A percentile compares a stretch with the other conserved stretches of the same genome.
Conservation (phyloP, 1,140 invertebrate species). For the Carposina sasakii region DNA sequence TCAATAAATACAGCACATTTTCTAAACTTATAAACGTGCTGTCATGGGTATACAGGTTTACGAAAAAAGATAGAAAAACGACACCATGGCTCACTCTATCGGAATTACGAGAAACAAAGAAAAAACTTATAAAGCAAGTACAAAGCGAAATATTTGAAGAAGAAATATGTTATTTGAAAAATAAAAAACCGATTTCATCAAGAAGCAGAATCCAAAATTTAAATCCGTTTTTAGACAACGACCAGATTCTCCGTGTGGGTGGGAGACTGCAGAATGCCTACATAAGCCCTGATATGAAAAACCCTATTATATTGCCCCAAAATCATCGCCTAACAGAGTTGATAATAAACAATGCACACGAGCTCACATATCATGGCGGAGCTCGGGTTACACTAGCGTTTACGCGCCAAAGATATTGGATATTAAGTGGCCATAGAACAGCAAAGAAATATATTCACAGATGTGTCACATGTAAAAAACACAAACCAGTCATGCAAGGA, state of each 20-base stretch:
- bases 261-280: not conserved
- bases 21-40: not conserved
- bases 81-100: not conserved
- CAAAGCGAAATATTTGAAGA: not conserved
- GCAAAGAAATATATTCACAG: not conserved
- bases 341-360: not conserved
- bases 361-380: not conserved
- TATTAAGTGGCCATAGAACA: not conserved
- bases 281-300: not conserved
- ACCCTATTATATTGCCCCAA: not conserved
- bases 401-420: not conserved
- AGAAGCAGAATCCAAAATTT: not conserved
- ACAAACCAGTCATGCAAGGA: not conserved
- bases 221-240: not conserved
- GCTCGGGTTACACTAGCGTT: not conserved
- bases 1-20: constrained; percentile 16
- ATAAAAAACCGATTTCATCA: not conserved
- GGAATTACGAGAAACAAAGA: not conserved
- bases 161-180: not conserved
- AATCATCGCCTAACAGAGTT: not conserved
- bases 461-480: not conserved
- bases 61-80: not conserved
- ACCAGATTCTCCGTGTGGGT: not conserved
- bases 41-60: not conserved
- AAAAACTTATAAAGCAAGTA: constrained; percentile 1